A percentile compares a stretch with the other conserved stretches of the same genome.
Conservation (phyloP, 2,797 vertebrate species). For the Tachyglossus aculeatus region DNA sequence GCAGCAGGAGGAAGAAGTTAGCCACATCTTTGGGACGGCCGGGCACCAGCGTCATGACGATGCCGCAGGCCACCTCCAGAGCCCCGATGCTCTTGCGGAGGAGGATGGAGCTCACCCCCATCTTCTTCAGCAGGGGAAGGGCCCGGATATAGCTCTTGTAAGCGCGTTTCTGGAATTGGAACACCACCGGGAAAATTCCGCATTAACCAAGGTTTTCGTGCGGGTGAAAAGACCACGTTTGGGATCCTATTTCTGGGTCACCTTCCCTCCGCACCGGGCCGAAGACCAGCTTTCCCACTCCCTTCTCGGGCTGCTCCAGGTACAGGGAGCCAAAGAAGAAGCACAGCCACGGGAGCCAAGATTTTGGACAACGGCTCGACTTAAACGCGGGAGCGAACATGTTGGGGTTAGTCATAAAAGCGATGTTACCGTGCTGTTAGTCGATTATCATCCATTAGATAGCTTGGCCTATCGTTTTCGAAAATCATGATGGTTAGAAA, state of each 20-base stretch:
- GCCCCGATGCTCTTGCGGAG: constrained; percentile 96
- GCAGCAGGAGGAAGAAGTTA: constrained; percentile 94
- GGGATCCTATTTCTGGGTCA: background rate
- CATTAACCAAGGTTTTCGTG: constrained; percentile 20
- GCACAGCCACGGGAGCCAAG: too few species aligned
- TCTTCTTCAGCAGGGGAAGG: constrained; percentile 91
- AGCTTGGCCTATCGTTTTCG: too few species aligned
- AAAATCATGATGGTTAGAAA: too few species aligned
- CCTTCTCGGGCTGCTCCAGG: background rate
- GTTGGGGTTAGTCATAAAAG: too few species aligned
- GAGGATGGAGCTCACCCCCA: constrained; percentile 94
- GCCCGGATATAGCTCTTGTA: constrained; percentile 98
- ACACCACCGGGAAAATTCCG: constrained; percentile 29
- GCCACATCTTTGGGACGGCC: constrained; percentile 95
- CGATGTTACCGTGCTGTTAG: too few species aligned
- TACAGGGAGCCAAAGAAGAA: too few species aligned
- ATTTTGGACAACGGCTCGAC: too few species aligned
- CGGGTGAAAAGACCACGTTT: constrained; percentile 22
- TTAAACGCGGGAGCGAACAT: too few species aligned
- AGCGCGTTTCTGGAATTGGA: constrained; percentile 89
- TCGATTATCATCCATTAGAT: too few species aligned
- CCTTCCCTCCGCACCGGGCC: background rate
- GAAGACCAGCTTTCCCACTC: background rate
- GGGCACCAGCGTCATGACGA: constrained; percentile 94
- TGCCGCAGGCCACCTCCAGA: constrained; percentile 92